Conservation (phyloP, 2,797 vertebrate species). For the Bradypodion ventrale region DNA sequence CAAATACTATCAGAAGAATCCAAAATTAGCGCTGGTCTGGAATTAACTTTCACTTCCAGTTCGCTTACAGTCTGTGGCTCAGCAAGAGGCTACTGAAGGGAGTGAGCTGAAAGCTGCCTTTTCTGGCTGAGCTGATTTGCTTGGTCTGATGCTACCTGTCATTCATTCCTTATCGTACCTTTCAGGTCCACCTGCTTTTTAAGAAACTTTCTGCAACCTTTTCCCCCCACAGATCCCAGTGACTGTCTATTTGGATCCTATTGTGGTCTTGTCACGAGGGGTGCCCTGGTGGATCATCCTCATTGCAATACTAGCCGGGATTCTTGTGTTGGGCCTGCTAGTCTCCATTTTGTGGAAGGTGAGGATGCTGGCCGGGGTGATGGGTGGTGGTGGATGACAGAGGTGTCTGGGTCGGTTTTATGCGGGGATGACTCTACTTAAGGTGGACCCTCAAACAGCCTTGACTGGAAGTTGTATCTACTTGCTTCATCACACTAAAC, state of each 20-base stretch:
- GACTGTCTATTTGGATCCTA: conserved; percentile 87
- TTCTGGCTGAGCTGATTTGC: not conserved
- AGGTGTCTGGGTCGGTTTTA: not conserved
- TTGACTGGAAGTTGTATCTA: not conserved
- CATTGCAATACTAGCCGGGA: conserved; percentile 85
- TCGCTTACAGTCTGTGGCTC: not conserved
- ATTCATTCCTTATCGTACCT: not conserved
- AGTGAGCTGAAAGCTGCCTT: no score
- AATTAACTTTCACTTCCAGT: not conserved
- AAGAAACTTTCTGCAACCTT: not conserved
- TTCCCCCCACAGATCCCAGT: conserved; percentile 79
- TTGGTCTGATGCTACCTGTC: not conserved
- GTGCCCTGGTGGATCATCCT: conserved; percentile 93
- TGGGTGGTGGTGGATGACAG: fast-evolving
- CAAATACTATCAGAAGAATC: not conserved
- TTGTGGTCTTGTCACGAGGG: conserved; percentile 75
- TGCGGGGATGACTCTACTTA: no score
- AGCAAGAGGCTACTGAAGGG: not conserved
- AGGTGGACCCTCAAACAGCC: not conserved
- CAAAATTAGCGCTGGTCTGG: not conserved
- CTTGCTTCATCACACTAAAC: not conserved
- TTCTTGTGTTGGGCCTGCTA: conserved; percentile 84
- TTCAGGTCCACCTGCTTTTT: not conserved
- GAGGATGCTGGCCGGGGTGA: conserved; percentile 67
- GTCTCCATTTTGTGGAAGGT: conserved; percentile 92